Conservation (phyloP, 2,113 vertebrate genomes). For the Chrysemys picta region DNA sequence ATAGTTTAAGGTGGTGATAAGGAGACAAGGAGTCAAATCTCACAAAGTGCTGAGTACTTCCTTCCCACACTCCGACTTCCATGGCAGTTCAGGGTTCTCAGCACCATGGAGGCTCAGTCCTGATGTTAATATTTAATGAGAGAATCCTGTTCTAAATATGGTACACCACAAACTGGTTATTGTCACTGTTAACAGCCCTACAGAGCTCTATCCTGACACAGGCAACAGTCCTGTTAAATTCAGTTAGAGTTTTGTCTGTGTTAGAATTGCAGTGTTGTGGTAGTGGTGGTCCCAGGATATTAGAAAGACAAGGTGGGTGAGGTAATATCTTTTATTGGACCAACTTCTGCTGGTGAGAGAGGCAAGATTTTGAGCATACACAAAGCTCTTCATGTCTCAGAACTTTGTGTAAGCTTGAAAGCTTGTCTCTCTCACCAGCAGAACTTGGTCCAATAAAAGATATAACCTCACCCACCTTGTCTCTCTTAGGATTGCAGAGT, state of each 20-base stretch:
- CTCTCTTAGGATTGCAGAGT: background rate
- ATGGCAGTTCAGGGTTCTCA: background rate
- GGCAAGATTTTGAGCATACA: no score
- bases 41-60: background rate
- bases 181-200: background rate
- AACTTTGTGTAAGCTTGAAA: background rate
- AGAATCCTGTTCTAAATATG: background rate
- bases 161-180: background rate
- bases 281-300: background rate
- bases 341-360: no score
- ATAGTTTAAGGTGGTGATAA: background rate
- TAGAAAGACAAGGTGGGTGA: background rate
- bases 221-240: background rate
- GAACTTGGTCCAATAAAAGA: background rate
- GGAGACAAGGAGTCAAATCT: background rate
- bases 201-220: background rate
- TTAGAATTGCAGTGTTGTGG: background rate
- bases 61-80: background rate
- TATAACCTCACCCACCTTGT: background rate
- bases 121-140: background rate
- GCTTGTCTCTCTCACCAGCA: background rate
- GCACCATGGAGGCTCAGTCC: background rate
- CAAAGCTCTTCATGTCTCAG: no score
- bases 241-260: background rate
- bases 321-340: no score